phyloP scores from a whole-genome alignment of 2,797 vertebrate genomes.

The Coluber constrictor region DNA sequence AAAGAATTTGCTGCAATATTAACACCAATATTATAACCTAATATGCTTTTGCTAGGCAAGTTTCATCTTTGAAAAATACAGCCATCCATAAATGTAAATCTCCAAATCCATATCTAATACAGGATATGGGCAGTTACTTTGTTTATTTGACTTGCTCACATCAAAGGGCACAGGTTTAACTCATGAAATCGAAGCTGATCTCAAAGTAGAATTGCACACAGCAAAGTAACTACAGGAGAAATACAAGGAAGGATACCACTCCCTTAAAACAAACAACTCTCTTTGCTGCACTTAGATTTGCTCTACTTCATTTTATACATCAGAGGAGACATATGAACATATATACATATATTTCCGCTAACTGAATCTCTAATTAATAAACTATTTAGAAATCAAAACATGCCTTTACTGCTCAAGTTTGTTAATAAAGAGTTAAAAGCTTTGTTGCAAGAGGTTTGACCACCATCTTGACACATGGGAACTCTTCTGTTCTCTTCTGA shows the following conservation, averaged over 20 bases:
- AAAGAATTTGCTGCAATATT: background rate
- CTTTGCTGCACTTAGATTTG: background rate
- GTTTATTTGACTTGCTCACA: background rate
- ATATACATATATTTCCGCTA: background rate
- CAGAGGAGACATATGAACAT: background rate
- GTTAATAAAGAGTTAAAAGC: background rate
- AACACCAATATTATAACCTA: background rate
- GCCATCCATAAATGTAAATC: background rate
- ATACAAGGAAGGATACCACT: too few species aligned
- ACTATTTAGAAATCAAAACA: background rate
- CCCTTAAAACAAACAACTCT: background rate
- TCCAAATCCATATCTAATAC: background rate
- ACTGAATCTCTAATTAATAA: background rate
- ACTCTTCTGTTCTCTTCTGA: background rate
- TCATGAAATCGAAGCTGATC: background rate
- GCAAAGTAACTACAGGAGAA: background rate
- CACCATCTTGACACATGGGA: background rate
- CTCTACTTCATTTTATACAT: background rate
- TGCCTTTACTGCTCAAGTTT: background rate
- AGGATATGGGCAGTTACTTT: background rate
- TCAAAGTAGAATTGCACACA: background rate
- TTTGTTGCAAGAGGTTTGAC: background rate
- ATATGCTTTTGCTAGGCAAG: background rate
- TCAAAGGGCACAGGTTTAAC: background rate
- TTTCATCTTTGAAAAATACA: background rate